These are phyloP conservation scores for Meiosimyza decipiens DNA, from an alignment of 2,888 invertebrate genomes.

Conservation along the genomic window DNA sequence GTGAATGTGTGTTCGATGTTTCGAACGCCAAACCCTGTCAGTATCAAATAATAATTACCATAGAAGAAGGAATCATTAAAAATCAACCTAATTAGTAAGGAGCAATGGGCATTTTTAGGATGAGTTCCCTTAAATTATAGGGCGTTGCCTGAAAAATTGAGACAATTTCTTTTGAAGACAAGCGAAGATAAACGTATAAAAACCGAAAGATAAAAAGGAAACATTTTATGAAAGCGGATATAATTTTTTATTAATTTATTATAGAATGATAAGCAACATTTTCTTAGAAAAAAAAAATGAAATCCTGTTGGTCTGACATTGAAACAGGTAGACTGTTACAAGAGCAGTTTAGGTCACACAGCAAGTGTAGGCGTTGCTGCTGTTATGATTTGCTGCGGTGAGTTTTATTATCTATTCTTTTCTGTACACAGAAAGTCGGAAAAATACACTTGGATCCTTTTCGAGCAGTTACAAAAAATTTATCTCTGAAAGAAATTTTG, in stretches of 20 bases:
- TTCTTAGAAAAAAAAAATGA: too few species aligned
- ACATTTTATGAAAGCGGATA: background rate
- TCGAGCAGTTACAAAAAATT: too few species aligned
- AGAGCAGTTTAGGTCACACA: background rate
- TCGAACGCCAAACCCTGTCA: too few species aligned
- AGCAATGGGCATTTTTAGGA: too few species aligned
- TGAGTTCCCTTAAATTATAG: background rate
- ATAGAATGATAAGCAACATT: too few species aligned
- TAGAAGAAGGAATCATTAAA: too few species aligned
- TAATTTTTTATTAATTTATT: background rate
- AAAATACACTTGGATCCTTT: too few species aligned
- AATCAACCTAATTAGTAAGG: too few species aligned
- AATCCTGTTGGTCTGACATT: background rate
- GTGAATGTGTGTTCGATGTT: too few species aligned
- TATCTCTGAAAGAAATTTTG: background rate
- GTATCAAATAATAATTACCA: too few species aligned
- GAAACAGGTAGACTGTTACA: background rate
- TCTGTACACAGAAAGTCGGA: too few species aligned
- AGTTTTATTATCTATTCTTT: background rate
- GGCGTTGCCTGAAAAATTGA: conserved; percentile 8
- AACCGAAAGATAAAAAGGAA: background rate
- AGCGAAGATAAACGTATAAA: background rate
- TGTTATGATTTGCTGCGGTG: background rate
- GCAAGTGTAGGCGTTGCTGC: background rate
- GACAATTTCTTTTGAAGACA: conserved; percentile 4